Base-by-base conservation (phyloP, 2,113 vertebrate genomes). In the Elachura formosa region DNA sequence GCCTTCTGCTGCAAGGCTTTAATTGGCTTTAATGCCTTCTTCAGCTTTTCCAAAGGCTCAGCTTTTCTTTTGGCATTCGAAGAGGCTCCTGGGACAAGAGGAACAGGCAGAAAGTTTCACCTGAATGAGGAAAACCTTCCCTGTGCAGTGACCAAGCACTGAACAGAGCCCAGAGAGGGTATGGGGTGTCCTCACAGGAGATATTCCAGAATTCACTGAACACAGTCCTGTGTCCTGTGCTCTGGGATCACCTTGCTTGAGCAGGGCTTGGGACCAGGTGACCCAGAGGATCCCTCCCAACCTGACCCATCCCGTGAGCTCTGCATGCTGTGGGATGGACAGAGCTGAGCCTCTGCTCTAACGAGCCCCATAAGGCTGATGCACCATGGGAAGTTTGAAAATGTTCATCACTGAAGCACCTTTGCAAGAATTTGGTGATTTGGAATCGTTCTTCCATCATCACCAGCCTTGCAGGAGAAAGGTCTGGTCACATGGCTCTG, bases 281-380 rank as follows among this genome's bases (percentile, higher is more conserved):
- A 40, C 6, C 51, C 61, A 3, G 12, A 25, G 29, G 28, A 9
- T 61, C 33, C 62, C 12, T 13, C 5, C 73, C n/a, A n/a, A 1
- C 33, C 38, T 38, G 46, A 2, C 8, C 46, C 46, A 11, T 8
- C 54, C 46, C 28, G 52, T 0, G 4, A 49, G 43, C 43, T 41
- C 51, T 0, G 6, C 6, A 0, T 29, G 36, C 62, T 31, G 28
- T 2, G 22, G 63, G 31, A 31, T 14, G 59, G 43, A 5, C 0
- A 7, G 22, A 69, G 71, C 14, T 33, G 11, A 12, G 5, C 7
- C 61, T 26, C 49, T 40, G 33, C 54, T 41, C 34, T 5, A 6
- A 31, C 0, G 0, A 73, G 16, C 48, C 23, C 19, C 19, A 21
- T 59, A 63, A 31, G 1, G 3, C 45, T 58, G 58, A 12, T 12